phyloP scores from a whole-genome alignment of 2,888 invertebrate genomes.

The Notodonta ziczac region DNA sequence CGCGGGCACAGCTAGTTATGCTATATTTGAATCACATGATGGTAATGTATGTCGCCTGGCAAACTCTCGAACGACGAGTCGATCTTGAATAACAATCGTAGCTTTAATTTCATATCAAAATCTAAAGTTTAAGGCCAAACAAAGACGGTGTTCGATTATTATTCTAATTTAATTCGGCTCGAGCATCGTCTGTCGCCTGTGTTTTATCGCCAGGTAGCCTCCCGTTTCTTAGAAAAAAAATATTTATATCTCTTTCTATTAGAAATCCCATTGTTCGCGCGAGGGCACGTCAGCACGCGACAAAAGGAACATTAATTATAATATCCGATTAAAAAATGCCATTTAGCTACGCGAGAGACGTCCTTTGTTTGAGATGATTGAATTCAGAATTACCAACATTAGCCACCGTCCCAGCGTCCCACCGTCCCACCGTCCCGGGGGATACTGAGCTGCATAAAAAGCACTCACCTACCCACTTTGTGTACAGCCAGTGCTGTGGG shows the following conservation, averaged over 20 bases:
- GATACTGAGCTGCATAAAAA: constrained; percentile 56
- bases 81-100: constrained; percentile 35
- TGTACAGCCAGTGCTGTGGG: constrained; percentile 47
- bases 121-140: constrained; percentile 51
- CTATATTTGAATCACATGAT: not conserved
- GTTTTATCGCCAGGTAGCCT: constrained; percentile 82
- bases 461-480: constrained; percentile 50
- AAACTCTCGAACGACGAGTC: constrained; percentile 22
- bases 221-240: constrained; percentile 79
- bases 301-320: constrained; percentile 86
- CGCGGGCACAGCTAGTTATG: too few species aligned
- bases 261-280: constrained; percentile 83
- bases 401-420: constrained; percentile 45
- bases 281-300: constrained; percentile 83
- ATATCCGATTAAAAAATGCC: constrained; percentile 85
- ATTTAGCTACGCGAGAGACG: constrained; percentile 80
- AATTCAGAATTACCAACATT: constrained; percentile 80
- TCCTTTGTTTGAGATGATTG: constrained; percentile 83
- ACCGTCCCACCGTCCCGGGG: constrained; percentile 54
- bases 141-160: constrained; percentile 70
- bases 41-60: constrained; percentile 21
- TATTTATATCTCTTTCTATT: constrained; percentile 82
- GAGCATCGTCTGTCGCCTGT: constrained; percentile 72
- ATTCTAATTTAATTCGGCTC: constrained; percentile 78
- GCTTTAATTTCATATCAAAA: constrained; percentile 44